Evolutionary conservation across 2,113 vertebrate genomes (phyloP).

Genomic region (Rousettus leschenaultii): DNA sequence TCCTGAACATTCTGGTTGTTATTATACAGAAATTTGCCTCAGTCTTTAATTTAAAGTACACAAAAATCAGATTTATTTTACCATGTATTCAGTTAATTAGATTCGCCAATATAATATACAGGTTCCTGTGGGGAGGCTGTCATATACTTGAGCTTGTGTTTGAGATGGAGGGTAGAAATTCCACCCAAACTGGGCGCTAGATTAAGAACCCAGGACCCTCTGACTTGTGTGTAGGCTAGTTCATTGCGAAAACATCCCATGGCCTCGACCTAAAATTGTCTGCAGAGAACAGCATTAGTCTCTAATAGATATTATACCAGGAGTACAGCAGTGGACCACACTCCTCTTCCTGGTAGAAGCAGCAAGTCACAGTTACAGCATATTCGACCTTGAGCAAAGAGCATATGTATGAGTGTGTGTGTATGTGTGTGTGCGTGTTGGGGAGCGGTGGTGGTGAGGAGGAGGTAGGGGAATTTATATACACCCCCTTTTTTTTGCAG

Average conservation of each 20-base stretch:
- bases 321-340: rapidly evolving
- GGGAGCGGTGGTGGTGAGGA: not conserved
- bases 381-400: not conserved
- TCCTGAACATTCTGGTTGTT: not conserved
- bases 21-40: not conserved
- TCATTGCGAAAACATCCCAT: not conserved
- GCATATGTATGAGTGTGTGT: not conserved
- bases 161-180: not conserved
- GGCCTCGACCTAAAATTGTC: not conserved
- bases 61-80: not conserved
- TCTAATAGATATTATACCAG: not conserved
- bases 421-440: not conserved
- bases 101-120: not conserved
- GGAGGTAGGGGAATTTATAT: not conserved
- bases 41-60: not conserved
- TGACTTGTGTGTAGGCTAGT: not conserved
- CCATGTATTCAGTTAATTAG: not conserved
- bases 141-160: not conserved
- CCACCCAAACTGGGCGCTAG: not conserved
- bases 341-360: not conserved
- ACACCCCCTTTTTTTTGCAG: not conserved
- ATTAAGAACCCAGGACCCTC: not conserved
- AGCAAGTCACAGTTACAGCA: not conserved
- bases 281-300: not conserved
- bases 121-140: not conserved